Evolutionary conservation across 1,140 invertebrate species (phyloP), one percentile per base, ranked within the genome.

Genomic region (Sitobion miscanthi): DNA sequence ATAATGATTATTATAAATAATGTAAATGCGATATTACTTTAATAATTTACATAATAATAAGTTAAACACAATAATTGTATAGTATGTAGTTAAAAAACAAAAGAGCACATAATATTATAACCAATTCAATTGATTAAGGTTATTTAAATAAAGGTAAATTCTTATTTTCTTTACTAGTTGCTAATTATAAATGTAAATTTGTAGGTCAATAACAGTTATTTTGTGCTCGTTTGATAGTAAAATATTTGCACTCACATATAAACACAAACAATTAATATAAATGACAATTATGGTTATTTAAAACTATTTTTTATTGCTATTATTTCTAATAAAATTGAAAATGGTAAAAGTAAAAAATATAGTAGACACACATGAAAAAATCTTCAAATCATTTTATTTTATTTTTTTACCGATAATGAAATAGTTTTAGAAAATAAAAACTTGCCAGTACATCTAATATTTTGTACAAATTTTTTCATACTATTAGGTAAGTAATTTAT

Each of bases 291-390:
- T 45, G 38, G 54, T 62, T 35, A 57, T 38, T 90, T 90, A 90
- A 62, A 69, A 69, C 54, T 90, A 90, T 69, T 90, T 90, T 38
- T 90, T 90, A 90, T 90, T 90, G 57, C 89, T 90, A 90, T 69
- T 69, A 90, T 57, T 45, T 90, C 89, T 90, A 90, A 69, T 45
- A 90, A 62, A 45, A 69, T 90, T 42, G 30, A 45, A 90, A 20
- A 42, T 69, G 47, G 42, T 47, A 30, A 21, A 88, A 88, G 47
- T 52, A 52, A 35, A 49, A 77, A 89, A 38, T 42, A 54, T 57
- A 89, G 35, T 35, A 89, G n/a, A 54, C 30, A 89, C 49, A 25
- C 38, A 57, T 57, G 14, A 11, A 35, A 38, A 54, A 25, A 57
- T 42, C 8, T 35, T 47, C 5, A 87, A 87, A 87, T 45, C 3